A percentile compares a stretch with the other conserved stretches of the same genome.
Evolutionary conservation across 2,888 invertebrate genomes (phyloP).

Genomic region (Drepanosiphum platanoidis): DNA sequence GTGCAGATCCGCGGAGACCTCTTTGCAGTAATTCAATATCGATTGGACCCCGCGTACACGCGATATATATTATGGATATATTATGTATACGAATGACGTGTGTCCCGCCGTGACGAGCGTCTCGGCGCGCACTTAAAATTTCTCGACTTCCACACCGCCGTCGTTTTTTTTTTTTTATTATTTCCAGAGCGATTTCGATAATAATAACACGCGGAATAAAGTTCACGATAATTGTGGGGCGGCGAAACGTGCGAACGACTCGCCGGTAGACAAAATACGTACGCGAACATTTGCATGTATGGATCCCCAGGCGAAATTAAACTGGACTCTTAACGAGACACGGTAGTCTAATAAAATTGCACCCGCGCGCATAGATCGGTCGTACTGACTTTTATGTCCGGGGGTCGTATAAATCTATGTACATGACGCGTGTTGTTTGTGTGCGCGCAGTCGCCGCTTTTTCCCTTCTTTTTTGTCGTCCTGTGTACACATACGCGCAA

Average conservation of each 20-base stretch:
- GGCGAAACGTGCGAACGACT: background rate
- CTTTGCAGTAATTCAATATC: conserved; percentile 32
- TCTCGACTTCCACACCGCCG: conserved; percentile 4
- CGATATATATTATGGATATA: background rate
- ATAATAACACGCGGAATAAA: conserved; percentile 12
- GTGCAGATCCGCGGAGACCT: background rate
- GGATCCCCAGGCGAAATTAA: conserved; percentile 27
- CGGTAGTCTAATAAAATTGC: conserved; percentile 28
- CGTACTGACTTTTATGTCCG: conserved; percentile 2
- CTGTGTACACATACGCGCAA: background rate
- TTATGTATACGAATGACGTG: background rate
- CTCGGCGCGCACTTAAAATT: conserved; percentile 1
- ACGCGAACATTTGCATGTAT: conserved; percentile 5
- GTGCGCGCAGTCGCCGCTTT: background rate
- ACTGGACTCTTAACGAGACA: conserved; percentile 29
- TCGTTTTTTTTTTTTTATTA: background rate
- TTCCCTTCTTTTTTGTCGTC: background rate
- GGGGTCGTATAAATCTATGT: background rate
- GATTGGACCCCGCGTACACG: background rate
- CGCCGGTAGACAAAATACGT: background rate
- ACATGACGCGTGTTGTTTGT: background rate
- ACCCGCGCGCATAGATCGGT: background rate
- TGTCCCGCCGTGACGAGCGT: background rate
- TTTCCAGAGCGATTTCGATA: conserved; percentile 15
- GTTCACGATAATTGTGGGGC: conserved; percentile 27